phyloP scores from a whole-genome alignment of 1,140 invertebrate genomes.

The Caerostris darwini region DNA sequence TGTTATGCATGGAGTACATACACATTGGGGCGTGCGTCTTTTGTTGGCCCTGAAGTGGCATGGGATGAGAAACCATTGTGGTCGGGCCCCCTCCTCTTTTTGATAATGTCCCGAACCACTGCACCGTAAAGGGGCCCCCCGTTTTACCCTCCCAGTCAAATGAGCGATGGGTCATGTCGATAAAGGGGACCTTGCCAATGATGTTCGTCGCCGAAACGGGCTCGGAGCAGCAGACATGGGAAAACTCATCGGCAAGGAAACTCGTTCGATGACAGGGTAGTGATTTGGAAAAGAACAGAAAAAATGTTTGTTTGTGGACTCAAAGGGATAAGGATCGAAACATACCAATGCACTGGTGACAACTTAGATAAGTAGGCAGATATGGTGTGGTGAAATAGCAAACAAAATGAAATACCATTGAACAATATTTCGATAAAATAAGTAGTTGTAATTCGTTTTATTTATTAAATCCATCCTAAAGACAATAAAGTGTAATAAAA shows the following conservation, averaged over 20 bases:
- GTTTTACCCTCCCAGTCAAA: slow-evolving; percentile 13
- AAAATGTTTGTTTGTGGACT: neutral
- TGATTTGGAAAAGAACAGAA: neutral
- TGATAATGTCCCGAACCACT: slow-evolving; percentile 63
- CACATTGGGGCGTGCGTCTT: slow-evolving; percentile 70
- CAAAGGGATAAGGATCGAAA: slow-evolving; percentile 11
- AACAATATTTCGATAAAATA: too few species aligned
- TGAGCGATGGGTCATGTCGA: slow-evolving; percentile 51
- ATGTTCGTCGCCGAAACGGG: neutral
- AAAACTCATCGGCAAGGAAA: neutral
- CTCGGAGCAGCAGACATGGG: slow-evolving; percentile 21
- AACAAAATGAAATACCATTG: too few species aligned
- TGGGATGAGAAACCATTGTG: slow-evolving; percentile 52
- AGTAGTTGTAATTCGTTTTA: too few species aligned
- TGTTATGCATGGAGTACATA: slow-evolving; percentile 69
- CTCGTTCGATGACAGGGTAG: neutral
- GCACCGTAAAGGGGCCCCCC: slow-evolving; percentile 55
- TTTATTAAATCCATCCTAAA: too few species aligned
- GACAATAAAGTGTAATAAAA: too few species aligned
- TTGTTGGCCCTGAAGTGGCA: slow-evolving; percentile 65
- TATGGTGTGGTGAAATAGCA: too few species aligned
- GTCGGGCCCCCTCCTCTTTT: slow-evolving; percentile 19
- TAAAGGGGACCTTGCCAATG: slow-evolving; percentile 7
- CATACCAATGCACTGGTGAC: neutral
- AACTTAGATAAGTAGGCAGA: too few species aligned